Evolutionary conservation across 2,797 vertebrate species (phyloP), one percentile per base, ranked within the genome.

Genomic region (Pempheris klunzingeri): DNA sequence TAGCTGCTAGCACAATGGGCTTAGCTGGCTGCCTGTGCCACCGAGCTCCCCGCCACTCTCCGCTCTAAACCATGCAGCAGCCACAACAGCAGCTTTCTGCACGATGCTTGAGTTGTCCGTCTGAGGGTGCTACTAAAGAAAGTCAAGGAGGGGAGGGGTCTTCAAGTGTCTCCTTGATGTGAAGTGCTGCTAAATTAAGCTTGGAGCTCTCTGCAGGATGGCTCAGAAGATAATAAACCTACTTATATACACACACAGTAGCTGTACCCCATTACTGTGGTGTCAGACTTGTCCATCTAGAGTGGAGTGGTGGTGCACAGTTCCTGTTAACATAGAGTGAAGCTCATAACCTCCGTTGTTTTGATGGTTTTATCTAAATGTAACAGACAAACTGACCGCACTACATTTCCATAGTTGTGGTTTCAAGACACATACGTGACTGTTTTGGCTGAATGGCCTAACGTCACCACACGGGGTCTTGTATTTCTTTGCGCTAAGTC

Each of bases 161-260:
- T 81, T 90, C 55, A 78, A 92, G 90, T 91, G 88, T 91, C 86
- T 88, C 79, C 89, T 93, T 90, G 82, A 94, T 92, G 86, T 92
- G 61, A 80, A 92, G 90, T 92, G 88, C 62, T 83, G 88, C 92
- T 93, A 90, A 92, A 92, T 90, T 90, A 92, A 87, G 92, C 77
- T 75, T n/a, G 15, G 69, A 71, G 74, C 58, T 67, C 75, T 86
- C 68, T 52, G 59, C 59, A 55, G 30, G 73, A 90, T 89, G 77
- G 67, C 81, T 78, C 47, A 54, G 64, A 74, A 84, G 83, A 91
- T 89, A 90, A 88, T 83, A 84, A 78, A 79, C 34, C 39, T 15
- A 34, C 38, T 36, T 73, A 71, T 60, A 7, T 49, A 68, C 24
- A 71, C 59, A 78, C 47, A 49, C 61, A 75, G 53, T 81, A 77